These are phyloP conservation scores for Armadillidium nasatum DNA, from an alignment of 1,140 invertebrate genomes.

Conservation along the genomic window DNA sequence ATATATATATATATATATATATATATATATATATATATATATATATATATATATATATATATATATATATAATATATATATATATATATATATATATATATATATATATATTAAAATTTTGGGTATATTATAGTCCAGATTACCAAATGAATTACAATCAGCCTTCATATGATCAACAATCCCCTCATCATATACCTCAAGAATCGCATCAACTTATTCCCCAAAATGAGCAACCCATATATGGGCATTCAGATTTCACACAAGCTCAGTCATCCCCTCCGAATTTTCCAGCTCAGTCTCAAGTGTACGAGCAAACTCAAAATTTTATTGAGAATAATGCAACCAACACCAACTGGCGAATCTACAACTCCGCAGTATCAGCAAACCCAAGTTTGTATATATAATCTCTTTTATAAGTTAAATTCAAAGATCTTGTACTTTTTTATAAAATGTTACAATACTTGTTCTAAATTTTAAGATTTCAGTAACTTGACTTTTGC, in stretches of 20 bases:
- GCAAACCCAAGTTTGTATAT: constrained; percentile 13
- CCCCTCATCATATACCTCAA: constrained; percentile 40
- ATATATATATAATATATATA: no score
- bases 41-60: no score
- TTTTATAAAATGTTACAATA: no score
- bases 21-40: no score
- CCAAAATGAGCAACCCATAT: constrained; percentile 9
- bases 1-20: no score
- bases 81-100: no score
- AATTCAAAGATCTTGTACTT: no score
- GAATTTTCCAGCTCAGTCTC: background rate
- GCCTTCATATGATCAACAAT: constrained; percentile 47
- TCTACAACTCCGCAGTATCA: constrained; percentile 47
- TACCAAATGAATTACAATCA: constrained; percentile 33
- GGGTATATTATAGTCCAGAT: constrained; percentile 31
- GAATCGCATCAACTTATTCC: constrained; percentile 23
- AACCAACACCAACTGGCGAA: constrained; percentile 47
- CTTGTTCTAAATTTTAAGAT: no score
- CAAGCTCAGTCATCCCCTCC: background rate
- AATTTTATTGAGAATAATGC: constrained; percentile 22
- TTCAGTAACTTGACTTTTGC: no score
- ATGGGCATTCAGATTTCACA: background rate
- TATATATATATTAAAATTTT: background rate
- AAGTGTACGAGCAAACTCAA: background rate
- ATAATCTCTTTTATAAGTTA: background rate